These are phyloP conservation scores for Lysandra bellargus DNA, from an alignment of 2,888 invertebrate genomes.

Conservation along the genomic window DNA sequence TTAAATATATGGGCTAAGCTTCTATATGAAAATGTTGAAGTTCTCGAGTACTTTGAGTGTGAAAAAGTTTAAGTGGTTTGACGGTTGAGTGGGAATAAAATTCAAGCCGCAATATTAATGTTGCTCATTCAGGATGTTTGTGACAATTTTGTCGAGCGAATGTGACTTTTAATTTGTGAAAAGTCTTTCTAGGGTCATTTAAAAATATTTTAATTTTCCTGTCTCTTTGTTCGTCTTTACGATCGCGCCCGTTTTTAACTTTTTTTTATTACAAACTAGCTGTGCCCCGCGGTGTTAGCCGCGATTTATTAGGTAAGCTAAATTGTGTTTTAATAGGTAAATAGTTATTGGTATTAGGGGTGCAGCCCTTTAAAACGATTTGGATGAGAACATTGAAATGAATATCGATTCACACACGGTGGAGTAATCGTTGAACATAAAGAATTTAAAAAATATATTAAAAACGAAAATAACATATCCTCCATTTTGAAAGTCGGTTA, in stretches of 20 bases:
- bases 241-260: neutral
- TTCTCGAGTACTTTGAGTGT: constrained; percentile 34
- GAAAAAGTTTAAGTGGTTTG: constrained; percentile 33
- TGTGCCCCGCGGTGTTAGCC: no score
- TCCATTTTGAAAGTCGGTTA: no score
- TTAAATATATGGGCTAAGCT: constrained; percentile 28
- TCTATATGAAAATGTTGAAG: constrained; percentile 31
- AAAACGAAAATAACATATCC: no score
- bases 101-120: constrained; percentile 13
- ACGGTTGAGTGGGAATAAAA: constrained; percentile 28
- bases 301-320: no score
- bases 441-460: no score
- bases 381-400: no score
- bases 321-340: no score
- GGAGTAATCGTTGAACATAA: no score
- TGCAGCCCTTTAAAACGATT: no score
- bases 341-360: no score
- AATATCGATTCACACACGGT: no score
- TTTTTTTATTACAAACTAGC: neutral
- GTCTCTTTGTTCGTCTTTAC: neutral
- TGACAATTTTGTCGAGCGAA: neutral
- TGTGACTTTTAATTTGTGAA: neutral
- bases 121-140: neutral
- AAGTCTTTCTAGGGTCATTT: neutral
- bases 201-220: neutral